These are phyloP conservation scores for Myrmecobius fasciatus DNA, from an alignment of 2,113 vertebrate genomes.

Conservation along the genomic window DNA sequence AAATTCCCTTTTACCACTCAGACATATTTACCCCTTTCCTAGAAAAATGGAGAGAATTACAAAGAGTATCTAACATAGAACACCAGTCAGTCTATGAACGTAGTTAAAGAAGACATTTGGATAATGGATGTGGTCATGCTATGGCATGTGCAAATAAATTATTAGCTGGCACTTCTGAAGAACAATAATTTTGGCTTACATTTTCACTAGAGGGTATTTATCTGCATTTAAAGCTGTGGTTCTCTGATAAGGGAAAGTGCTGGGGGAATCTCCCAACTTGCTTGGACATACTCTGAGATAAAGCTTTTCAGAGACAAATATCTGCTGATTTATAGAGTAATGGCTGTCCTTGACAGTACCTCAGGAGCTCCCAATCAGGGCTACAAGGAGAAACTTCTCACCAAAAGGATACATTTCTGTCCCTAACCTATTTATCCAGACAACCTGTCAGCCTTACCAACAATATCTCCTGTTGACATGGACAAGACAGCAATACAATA, in stretches of 20 bases:
- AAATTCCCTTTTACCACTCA: neutral
- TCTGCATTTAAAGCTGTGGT: slow-evolving; percentile 83
- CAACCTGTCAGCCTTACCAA: slow-evolving; percentile 79
- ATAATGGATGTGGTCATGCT: slow-evolving; percentile 73
- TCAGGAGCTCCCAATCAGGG: slow-evolving; percentile 74
- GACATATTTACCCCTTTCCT: neutral
- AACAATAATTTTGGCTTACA: slow-evolving; percentile 75
- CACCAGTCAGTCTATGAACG: neutral
- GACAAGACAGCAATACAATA: slow-evolving; percentile 76
- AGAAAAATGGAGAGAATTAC: neutral
- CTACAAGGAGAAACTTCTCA: slow-evolving; percentile 73
- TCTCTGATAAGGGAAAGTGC: slow-evolving; percentile 80
- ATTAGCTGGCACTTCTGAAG: slow-evolving; percentile 75
- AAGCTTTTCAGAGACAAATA: slow-evolving; percentile 82
- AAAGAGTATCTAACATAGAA: neutral
- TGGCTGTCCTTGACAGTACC: slow-evolving; percentile 79
- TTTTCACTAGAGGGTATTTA: slow-evolving; percentile 82
- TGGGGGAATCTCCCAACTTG: slow-evolving; percentile 80
- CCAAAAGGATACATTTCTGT: slow-evolving; percentile 78
- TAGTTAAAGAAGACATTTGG: neutral
- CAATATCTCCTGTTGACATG: slow-evolving; percentile 74
- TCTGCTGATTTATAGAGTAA: slow-evolving; percentile 82
- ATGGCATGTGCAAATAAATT: slow-evolving; percentile 78
- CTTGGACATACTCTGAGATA: slow-evolving; percentile 80
- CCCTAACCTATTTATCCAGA: slow-evolving; percentile 81